A percentile compares a stretch with the other conserved stretches of the same genome.
Conservation (phyloP, 2,113 vertebrate genomes). For the Mugil cephalus region DNA sequence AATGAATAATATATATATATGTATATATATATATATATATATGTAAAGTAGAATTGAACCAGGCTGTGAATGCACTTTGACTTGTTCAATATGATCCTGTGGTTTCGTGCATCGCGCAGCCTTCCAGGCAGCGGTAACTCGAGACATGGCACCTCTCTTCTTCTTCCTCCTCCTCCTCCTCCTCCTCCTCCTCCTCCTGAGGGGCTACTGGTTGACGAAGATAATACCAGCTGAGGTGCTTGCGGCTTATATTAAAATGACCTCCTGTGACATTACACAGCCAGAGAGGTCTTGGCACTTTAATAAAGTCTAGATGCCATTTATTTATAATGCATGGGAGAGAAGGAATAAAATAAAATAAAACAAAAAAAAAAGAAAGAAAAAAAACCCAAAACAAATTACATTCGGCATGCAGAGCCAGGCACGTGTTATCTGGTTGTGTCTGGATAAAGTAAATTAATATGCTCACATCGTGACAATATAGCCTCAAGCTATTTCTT, state of each 20-base stretch:
- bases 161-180: conserved; percentile 47
- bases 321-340: conserved; percentile 80
- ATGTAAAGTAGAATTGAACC: conserved; percentile 67
- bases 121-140: conserved; percentile 80
- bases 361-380: conserved; percentile 13
- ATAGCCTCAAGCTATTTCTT: conserved; percentile 36
- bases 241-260: conserved; percentile 85
- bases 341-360: conserved; percentile 14
- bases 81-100: conserved; percentile 76
- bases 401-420: conserved; percentile 65
- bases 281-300: conserved; percentile 74
- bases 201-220: conserved; percentile 81
- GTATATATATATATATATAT: too few species aligned
- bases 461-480: conserved; percentile 51
- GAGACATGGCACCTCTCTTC: conserved; percentile 75
- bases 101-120: conserved; percentile 73
- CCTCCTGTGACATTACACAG: conserved; percentile 80
- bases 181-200: conserved; percentile 54
- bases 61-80: conserved; percentile 81
- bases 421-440: conserved; percentile 58
- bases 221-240: conserved; percentile 77
- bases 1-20: too few species aligned
- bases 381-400: too few species aligned
- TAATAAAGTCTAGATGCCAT: conserved; percentile 78
- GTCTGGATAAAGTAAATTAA: conserved; percentile 71